Percentiles rank a stretch among this genome's conserved stretches.
Evolutionary conservation across 2,113 vertebrate species (phyloP).

Genomic region (Lepisosteus osseus): DNA sequence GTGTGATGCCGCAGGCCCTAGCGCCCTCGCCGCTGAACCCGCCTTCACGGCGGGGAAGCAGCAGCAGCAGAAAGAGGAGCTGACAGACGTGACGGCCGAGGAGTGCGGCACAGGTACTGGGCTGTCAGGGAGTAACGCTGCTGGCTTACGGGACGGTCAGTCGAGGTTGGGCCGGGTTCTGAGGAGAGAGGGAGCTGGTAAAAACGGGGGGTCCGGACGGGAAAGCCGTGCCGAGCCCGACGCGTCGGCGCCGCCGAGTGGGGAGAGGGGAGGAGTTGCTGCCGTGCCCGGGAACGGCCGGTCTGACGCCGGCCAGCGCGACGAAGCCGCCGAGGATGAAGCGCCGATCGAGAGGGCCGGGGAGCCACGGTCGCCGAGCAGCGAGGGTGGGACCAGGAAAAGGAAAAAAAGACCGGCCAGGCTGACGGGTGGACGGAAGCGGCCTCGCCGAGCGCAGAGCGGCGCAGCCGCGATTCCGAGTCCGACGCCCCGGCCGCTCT

Average conservation of each 20-base stretch:
- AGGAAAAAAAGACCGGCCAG: background rate
- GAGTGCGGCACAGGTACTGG: conserved; percentile 4
- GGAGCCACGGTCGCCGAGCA: background rate
- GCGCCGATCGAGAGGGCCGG: background rate
- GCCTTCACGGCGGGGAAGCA: too few species aligned
- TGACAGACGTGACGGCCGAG: background rate
- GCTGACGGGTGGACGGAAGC: background rate
- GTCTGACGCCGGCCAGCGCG: background rate
- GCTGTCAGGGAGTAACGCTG: background rate
- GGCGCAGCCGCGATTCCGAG: background rate
- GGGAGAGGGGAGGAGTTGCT: background rate
- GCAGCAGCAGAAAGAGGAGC: background rate
- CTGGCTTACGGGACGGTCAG: background rate
- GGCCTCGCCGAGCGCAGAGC: background rate
- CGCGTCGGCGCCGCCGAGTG: too few species aligned
- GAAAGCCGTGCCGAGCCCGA: background rate
- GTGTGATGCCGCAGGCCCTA: too few species aligned
- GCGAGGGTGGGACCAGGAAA: background rate
- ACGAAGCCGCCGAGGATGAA: background rate
- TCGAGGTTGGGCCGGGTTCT: background rate
- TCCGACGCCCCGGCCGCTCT: background rate
- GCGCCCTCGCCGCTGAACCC: too few species aligned
- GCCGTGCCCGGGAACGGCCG: background rate
- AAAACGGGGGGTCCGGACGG: background rate
- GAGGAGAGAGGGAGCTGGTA: background rate